Conservation (phyloP, 2,888 invertebrate genomes). For the Ernsta delagoae region DNA sequence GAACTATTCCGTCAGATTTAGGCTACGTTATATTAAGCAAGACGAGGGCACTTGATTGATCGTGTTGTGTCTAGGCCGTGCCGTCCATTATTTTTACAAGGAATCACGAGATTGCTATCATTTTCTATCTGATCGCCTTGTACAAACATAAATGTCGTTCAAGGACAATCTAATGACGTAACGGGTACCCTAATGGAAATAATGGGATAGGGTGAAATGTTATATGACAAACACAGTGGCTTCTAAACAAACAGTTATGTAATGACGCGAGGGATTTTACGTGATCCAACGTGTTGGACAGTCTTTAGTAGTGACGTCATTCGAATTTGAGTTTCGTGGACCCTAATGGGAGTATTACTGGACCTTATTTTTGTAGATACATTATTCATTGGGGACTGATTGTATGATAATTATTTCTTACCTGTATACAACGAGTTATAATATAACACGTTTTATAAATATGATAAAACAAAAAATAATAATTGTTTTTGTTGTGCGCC, state of each 20-base stretch:
- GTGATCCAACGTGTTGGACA: background rate
- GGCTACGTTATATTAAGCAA: constrained; percentile 16
- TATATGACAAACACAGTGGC: constrained; percentile 25
- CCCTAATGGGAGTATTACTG: too few species aligned
- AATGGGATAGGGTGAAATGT: constrained; percentile 23
- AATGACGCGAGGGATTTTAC: constrained; percentile 4
- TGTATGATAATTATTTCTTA: too few species aligned
- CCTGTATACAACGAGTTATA: too few species aligned
- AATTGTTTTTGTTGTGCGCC: too few species aligned
- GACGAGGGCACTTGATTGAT: constrained; percentile 54
- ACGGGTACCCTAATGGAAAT: constrained; percentile 22
- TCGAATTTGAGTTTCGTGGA: background rate
- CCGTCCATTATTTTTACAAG: constrained; percentile 50
- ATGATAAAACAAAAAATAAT: too few species aligned
- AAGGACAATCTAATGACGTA: constrained; percentile 36
- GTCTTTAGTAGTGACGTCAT: background rate
- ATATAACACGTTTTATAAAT: too few species aligned
- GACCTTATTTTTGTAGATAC: too few species aligned
- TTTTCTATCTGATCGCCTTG: constrained; percentile 52
- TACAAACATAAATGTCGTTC: constrained; percentile 41
- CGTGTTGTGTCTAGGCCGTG: constrained; percentile 42
- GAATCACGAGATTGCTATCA: constrained; percentile 51
- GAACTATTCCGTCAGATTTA: constrained; percentile 9
- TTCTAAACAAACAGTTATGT: constrained; percentile 14
- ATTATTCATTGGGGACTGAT: too few species aligned